These are phyloP conservation scores for Rhadina sibilatrix DNA, from an alignment of 2,113 vertebrate genomes.

Conservation along the genomic window DNA sequence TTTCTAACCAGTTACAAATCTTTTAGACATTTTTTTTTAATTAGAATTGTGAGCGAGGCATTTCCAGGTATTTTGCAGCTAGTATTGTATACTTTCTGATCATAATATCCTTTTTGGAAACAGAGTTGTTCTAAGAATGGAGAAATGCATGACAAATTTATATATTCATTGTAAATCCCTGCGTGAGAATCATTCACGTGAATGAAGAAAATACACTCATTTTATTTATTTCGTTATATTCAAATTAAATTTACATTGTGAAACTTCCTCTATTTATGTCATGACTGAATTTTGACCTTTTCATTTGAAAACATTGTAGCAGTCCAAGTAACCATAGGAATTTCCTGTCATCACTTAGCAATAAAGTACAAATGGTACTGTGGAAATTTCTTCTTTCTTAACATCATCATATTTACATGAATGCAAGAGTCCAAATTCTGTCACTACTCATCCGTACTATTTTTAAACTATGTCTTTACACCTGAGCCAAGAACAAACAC, in stretches of 20 bases:
- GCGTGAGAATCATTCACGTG: not conserved
- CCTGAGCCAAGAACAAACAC: not conserved
- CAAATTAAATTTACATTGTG: not conserved
- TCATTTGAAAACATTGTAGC: not conserved
- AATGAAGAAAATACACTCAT: not conserved
- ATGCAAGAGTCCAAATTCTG: not conserved
- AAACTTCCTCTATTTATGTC: not conserved
- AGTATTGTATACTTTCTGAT: not conserved
- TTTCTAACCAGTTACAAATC: not conserved
- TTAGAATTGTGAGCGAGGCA: not conserved
- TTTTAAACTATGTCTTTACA: not conserved
- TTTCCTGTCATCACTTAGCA: not conserved
- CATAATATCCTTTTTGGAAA: not conserved
- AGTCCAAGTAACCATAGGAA: not conserved
- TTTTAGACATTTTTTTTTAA: not conserved
- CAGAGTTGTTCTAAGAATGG: not conserved
- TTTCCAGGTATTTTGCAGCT: not conserved
- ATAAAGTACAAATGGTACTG: not conserved
- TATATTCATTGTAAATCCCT: not conserved
- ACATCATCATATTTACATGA: not conserved
- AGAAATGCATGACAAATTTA: not conserved
- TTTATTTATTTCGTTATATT: not conserved
- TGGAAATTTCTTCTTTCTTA: not conserved
- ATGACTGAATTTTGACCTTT: conserved; percentile 22
- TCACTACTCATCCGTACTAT: not conserved